Conservation (phyloP, 2,888 invertebrate genomes). For the Drosophila demipolita region DNA sequence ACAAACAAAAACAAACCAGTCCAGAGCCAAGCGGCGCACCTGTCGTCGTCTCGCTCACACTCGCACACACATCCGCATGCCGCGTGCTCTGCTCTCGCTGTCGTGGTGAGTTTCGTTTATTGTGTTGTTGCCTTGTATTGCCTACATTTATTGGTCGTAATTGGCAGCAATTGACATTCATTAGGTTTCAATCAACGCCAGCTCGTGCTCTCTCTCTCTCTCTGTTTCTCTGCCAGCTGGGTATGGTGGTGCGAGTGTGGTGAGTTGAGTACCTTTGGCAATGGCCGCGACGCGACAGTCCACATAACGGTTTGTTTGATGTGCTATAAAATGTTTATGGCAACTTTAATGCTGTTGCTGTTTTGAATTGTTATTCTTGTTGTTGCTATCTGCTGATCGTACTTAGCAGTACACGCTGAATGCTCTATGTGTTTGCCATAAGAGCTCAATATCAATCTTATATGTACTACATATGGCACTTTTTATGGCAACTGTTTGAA, state of each 20-base stretch:
- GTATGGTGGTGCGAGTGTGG: constrained; percentile 37
- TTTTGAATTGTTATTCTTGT: not conserved
- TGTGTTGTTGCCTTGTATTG: constrained; percentile 56
- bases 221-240: not conserved
- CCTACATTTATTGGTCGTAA: constrained; percentile 83
- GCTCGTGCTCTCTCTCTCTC: constrained; percentile 19
- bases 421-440: constrained; percentile 5
- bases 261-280: constrained; percentile 52
- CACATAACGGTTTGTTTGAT: constrained; percentile 55
- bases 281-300: constrained; percentile 55
- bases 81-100: constrained; percentile 29
- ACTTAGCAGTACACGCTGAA: not conserved
- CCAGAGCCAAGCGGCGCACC: constrained; percentile 49
- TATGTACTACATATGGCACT: not conserved
- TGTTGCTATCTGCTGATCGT: not conserved
- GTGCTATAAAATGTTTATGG: constrained; percentile 64
- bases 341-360: constrained; percentile 3
- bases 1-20: constrained; percentile 51
- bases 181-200: constrained; percentile 80
- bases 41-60: constrained; percentile 74
- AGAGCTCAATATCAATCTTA: not conserved
- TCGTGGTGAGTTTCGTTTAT: constrained; percentile 47
- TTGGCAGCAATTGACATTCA: constrained; percentile 83
- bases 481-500: constrained; percentile 37
- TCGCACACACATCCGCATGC: constrained; percentile 17